A percentile compares a stretch with the other conserved stretches of the same genome.
These are phyloP conservation scores for Sycophaga agraensis DNA, from an alignment of 1,140 invertebrate species.

Conservation along the genomic window DNA sequence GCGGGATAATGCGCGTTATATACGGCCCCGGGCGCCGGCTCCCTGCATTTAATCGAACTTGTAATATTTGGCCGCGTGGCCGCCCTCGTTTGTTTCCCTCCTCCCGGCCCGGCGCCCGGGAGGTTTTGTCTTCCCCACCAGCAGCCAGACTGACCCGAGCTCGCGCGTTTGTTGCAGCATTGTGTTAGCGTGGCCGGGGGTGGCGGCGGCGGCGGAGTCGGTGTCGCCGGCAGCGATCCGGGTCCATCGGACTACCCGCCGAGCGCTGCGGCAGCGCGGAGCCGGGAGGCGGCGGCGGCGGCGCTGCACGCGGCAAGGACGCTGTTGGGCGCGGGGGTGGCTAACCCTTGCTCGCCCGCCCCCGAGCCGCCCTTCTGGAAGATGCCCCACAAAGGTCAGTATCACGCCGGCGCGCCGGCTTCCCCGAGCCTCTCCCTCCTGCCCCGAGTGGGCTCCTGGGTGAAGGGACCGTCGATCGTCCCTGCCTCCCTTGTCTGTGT, in stretches of 20 bases:
- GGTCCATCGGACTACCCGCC: constrained; percentile 55
- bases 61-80: no score
- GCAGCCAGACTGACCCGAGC: no score
- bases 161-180: constrained; percentile 52
- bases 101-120: no score
- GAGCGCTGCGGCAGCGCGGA: constrained; percentile 56
- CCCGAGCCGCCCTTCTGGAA: constrained; percentile 63
- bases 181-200: constrained; percentile 58
- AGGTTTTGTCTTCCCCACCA: no score
- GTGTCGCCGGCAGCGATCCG: constrained; percentile 47
- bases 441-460: no score
- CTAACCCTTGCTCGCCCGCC: constrained; percentile 60
- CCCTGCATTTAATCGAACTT: no score
- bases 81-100: no score
- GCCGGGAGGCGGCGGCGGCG: constrained; percentile 56
- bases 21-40: no score
- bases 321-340: constrained; percentile 61
- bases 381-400: constrained; percentile 64
- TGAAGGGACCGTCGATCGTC: no score
- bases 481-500: no score
- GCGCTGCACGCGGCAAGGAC: constrained; percentile 60
- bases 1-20: no score
- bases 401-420: neutral
- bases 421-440: no score
- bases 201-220: constrained; percentile 39